Evolutionary conservation across 2,113 vertebrate genomes (phyloP), one percentile per base, ranked within the genome.

Genomic region (Mormyrus lacerda): DNA sequence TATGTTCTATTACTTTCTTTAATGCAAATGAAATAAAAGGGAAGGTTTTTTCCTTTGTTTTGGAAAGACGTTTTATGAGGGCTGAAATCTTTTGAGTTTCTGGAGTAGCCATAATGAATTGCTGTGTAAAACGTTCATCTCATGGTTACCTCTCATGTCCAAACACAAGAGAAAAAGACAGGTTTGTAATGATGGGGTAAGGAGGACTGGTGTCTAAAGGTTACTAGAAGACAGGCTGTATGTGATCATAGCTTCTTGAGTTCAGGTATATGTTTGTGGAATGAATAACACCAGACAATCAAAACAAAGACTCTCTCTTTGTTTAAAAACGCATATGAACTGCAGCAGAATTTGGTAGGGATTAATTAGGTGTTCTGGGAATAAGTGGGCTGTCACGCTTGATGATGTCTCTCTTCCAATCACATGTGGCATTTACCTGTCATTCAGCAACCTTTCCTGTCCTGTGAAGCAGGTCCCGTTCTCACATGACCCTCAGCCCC

Each of bases 1-100:
- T 92, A 88, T 91, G 87, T 89, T 88, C 90, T 90, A 27, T 89
- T 87, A 50, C 58, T 85, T 87, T 90, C 79, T 73, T 73, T 92
- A 89, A 73, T 44, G 65, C 87, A 42, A 48, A n/a, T 69, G n/a
- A 17, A 13, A 61, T 73, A 69, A 48, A 69, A n/a, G 44, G 44
- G n/a, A 88, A 44, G 83, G n/a, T 8, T 50, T 87, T 58, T n/a
- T 88, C 9, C 61, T 47, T 48, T 35, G n/a, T 76, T 76, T 48
- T 4, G 50, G 69, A 65, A 88, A 76, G 27, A 88, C 27, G 0
- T 85, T 27, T 85, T 10, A 50, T 50, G 45, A 27, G 5, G 50
- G 48, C 10, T 4, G 0, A n/a, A 44, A 48, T 85, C 47, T 4
- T n/a, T 27, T 27, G 47, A 50, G 24, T 9, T 50, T 85, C 47